Conservation (phyloP, 2,888 invertebrate species). For the Cancer borealis region DNA sequence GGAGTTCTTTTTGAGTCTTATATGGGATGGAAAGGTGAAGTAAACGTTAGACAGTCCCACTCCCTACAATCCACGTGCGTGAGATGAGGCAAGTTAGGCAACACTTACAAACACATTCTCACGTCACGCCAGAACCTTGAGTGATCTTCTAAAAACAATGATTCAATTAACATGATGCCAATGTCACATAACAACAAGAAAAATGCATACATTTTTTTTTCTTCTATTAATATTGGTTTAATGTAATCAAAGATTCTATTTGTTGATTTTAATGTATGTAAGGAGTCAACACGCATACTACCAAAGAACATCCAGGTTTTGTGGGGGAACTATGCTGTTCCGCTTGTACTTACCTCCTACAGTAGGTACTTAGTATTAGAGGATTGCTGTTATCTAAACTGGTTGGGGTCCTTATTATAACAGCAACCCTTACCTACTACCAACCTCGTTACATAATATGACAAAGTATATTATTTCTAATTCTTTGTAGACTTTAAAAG, state of each 20-base stretch:
- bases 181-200: not conserved
- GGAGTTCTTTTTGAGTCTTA: too few relatives aligned
- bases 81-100: too few relatives aligned
- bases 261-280: not conserved
- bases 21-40: too few relatives aligned
- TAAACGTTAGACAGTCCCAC: too few relatives aligned
- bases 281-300: not conserved
- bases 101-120: not conserved
- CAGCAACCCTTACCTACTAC: not conserved
- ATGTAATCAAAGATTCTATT: not conserved
- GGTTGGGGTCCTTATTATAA: not conserved
- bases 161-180: not conserved
- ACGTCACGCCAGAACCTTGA: not conserved
- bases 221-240: not conserved
- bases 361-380: not conserved
- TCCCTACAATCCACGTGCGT: too few relatives aligned
- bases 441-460: not conserved
- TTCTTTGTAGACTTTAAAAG: not conserved
- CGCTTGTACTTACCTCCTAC: not conserved
- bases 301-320: not conserved
- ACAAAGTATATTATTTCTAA: not conserved
- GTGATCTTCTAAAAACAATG: not conserved
- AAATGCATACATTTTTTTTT: not conserved
- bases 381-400: not conserved
- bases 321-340: not conserved